Base-by-base conservation (phyloP, 37 sponge, comb jelly and placozoan genomes). In the Spongilla lacustris region DNA sequence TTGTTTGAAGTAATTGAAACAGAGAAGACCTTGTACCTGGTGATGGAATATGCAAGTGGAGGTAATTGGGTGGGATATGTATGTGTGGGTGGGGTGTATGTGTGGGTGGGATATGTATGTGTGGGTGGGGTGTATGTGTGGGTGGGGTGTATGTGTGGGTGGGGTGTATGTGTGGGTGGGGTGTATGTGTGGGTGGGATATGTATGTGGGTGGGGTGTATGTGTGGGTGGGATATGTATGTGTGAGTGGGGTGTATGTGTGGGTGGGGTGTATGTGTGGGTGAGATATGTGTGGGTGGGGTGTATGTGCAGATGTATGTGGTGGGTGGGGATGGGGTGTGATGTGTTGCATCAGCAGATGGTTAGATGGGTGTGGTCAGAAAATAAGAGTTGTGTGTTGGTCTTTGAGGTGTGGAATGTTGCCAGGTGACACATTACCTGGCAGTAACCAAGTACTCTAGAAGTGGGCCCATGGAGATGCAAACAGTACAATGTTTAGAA, bases 41-140 rank as follows among this genome's bases (percentile, higher is more conserved):
- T 95, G 21, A 99, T 99, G 96, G 99, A 99, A 88, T 99, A 97
- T 71, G 98, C 98, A 69, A 97, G 94, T 91, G 99, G 99, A 73
- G 99, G 95, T 95, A 89, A 29, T 23, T 66, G 68, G 31, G 69
- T 67, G 68, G 68, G 41, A 31, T 29, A 36, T 66, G 80, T 67
- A 27, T 77, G 27, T 77, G 38, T 4, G 4, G 30, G 78, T 48
- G 77, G 32, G 41, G 30, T 48, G 50, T 4, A 10, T 77, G 78
- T 36, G 21, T 58, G 21, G 19, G 58, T 6, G 6, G 41, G 41
- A 41, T 41, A 74, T 30, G 75, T 31, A 30, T 74, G 75, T 74
- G 38, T 4, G 4, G 30, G 78, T 48, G 77, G 32, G 41, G 30
- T 48, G 50, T 4, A 10, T 77, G 78, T 36, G 21, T 58, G 21